Evolutionary conservation across 2,113 vertebrate species (phyloP), one percentile per base, ranked within the genome.

Genomic region (Archocentrus centrarchus): DNA sequence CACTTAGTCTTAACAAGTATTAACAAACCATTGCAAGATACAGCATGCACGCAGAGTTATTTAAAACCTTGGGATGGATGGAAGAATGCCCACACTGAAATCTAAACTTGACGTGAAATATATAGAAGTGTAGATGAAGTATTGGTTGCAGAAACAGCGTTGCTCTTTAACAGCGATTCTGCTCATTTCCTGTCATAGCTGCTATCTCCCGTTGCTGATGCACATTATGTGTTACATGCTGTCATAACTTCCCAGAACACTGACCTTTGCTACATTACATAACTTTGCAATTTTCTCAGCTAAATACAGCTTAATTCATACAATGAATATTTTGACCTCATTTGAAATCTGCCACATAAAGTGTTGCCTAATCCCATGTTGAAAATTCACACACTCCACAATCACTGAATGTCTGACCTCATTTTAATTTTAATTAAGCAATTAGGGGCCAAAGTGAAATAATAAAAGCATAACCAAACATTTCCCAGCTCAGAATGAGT

Each of bases 201-300:
- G 9, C 53, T 20, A 7, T 35, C 37, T 2, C 11, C 81, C 7
- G 55, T 15, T 68, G 20, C 50, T 63, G 53, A 50, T 84, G 62
- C 27, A 50, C 27, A 61, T 53, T 44, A 73, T 24, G 30, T 27
- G 3, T 53, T 27, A 27, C 50, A 64, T 30, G 59, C 79, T 55
- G 22, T 60, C 73, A 81, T 62, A 5, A 55, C 73, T 86, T 88
- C 87, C 84, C 87, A 89, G 73, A 79, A 37, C 22, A n/a, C 1
- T 84, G 82, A 82, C 82, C 77, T 76, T 27, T 37, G 8, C 13
- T 30, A 63, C 15, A n/a, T 84, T 92, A 24, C 77, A 80, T 80
- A 90, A 88, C 50, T n/a, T 32, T 53, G 22, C 32, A 47, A 15
- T 79, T 85, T 80, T 84, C 15, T 7, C 8, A 39, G 27, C 50